Evolutionary conservation across 2,888 invertebrate genomes (phyloP).

Genomic region (Mythimna vitellina): DNA sequence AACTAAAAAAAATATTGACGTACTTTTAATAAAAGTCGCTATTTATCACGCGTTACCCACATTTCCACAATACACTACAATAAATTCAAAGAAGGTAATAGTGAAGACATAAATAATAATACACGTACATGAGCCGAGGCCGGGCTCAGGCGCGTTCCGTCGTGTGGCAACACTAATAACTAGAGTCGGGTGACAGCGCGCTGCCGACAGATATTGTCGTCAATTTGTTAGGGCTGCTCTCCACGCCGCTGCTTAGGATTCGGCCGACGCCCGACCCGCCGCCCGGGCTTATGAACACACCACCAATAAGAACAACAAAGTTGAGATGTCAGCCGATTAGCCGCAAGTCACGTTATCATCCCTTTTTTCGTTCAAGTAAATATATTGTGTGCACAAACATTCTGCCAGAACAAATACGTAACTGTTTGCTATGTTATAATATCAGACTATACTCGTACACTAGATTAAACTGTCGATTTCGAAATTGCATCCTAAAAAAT

Average conservation of each 20-base stretch:
- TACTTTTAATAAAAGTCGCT: conserved; percentile 35
- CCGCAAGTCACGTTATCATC: conserved; percentile 81
- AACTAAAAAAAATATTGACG: conserved; percentile 24
- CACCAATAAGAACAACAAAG: conserved; percentile 88
- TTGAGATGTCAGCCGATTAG: conserved; percentile 87
- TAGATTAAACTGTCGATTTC: conserved; percentile 27
- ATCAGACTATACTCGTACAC: conserved; percentile 16
- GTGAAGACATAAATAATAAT: conserved; percentile 66
- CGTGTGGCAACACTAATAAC: conserved; percentile 80
- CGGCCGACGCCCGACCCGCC: conserved; percentile 79
- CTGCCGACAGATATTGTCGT: conserved; percentile 87
- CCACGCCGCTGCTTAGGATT: conserved; percentile 83
- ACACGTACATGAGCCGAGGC: conserved; percentile 59
- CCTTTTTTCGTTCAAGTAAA: conserved; percentile 77
- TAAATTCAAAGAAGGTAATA: conserved; percentile 64
- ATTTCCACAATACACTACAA: conserved; percentile 56
- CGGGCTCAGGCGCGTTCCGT: conserved; percentile 51
- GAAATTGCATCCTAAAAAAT: conserved; percentile 27
- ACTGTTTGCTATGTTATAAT: conserved; percentile 23
- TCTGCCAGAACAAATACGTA: conserved; percentile 55
- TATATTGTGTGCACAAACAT: conserved; percentile 73
- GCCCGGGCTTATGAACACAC: conserved; percentile 84
- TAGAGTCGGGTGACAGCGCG: conserved; percentile 79
- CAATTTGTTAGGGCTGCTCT: conserved; percentile 86
- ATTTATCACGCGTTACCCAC: conserved; percentile 36